Conservation (phyloP, 2,888 invertebrate genomes). For the Agrochola lota region DNA sequence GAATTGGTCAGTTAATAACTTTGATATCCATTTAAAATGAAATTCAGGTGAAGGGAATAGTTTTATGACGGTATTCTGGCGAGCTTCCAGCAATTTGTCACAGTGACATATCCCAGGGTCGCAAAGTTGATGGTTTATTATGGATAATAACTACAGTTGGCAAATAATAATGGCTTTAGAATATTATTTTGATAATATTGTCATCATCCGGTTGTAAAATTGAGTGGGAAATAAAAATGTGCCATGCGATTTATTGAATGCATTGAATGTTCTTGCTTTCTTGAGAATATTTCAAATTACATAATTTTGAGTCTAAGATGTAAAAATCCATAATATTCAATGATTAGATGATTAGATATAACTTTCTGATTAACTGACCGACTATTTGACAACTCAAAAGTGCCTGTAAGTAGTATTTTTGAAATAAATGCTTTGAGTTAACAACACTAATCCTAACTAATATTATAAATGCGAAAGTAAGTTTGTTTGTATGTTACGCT, state of each 20-base stretch:
- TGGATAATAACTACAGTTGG: constrained; percentile 18
- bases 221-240: not conserved
- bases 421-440: no score
- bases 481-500: no score
- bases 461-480: no score
- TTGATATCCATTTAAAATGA: constrained; percentile 27
- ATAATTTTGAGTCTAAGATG: no score
- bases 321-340: no score
- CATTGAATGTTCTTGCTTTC: not conserved
- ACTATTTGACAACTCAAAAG: no score
- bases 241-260: not conserved
- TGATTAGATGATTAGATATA: no score
- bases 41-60: constrained; percentile 64
- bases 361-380: no score
- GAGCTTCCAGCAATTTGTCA: constrained; percentile 43
- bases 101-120: constrained; percentile 31
- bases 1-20: constrained; percentile 3
- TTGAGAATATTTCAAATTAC: not conserved
- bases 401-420: no score
- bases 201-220: not conserved
- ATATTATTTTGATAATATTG: not conserved
- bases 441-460: no score
- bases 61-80: constrained; percentile 43
- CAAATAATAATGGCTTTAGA: constrained; percentile 22
- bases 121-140: constrained; percentile 19